A percentile compares a stretch with the other conserved stretches of the same genome.
phyloP scores from a whole-genome alignment of 1,140 invertebrate genomes.

The Oreohelix idahoensis region DNA sequence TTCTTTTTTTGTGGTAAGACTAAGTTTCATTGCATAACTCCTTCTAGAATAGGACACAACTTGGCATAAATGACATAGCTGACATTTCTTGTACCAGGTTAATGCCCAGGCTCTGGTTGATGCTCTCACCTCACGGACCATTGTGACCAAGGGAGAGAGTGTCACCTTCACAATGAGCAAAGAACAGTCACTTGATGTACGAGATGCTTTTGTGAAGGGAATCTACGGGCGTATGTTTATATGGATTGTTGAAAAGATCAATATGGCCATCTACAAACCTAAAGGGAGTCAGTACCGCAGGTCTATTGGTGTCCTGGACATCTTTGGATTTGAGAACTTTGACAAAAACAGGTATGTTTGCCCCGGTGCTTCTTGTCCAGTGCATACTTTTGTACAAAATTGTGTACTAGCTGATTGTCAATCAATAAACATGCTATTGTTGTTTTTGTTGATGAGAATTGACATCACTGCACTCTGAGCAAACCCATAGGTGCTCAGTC shows the following conservation, averaged over 20 bases:
- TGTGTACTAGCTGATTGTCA: too few relatives aligned
- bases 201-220: constrained; percentile 94
- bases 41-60: too few relatives aligned
- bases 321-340: constrained; percentile 99
- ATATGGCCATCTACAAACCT: constrained; percentile 88
- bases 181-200: constrained; percentile 85
- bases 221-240: constrained; percentile 98
- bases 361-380: too few relatives aligned
- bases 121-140: constrained; percentile 93
- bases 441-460: too few relatives aligned
- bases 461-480: too few relatives aligned
- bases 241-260: constrained; percentile 98
- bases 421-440: too few relatives aligned
- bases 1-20: too few relatives aligned
- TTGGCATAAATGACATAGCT: too few relatives aligned
- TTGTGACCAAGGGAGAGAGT: constrained; percentile 98
- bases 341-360: constrained; percentile 85
- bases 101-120: constrained; percentile 85
- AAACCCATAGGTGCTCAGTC: too few relatives aligned
- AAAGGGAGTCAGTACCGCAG: constrained; percentile 56
- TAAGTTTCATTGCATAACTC: too few relatives aligned
- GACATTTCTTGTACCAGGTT: constrained; percentile 49
- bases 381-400: too few relatives aligned
- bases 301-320: constrained; percentile 94
- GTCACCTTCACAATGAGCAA: constrained; percentile 76